Conservation (phyloP, 2,888 invertebrate species). For the Agrotis puta region DNA sequence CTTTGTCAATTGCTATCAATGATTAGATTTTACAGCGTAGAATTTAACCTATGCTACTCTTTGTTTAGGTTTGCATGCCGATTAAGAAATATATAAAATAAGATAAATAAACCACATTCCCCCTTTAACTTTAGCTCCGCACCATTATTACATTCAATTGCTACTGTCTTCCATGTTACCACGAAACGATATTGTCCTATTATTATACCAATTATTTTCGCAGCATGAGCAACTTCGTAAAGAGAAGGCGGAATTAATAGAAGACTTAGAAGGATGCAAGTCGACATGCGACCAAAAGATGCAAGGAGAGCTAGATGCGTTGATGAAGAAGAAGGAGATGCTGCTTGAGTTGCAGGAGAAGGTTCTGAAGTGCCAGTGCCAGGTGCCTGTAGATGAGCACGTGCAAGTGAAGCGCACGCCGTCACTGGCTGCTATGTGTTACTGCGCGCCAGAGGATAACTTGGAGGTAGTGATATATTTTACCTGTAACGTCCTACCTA, state of each 20-base stretch:
- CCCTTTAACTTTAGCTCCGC: too few relatives aligned
- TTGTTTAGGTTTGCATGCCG: too few relatives aligned
- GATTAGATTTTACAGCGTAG: too few relatives aligned
- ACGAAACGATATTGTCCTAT: neutral
- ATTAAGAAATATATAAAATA: too few relatives aligned
- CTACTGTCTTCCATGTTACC: too few relatives aligned
- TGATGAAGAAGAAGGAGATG: constrained; percentile 74
- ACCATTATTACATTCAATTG: too few relatives aligned
- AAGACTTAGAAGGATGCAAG: constrained; percentile 82
- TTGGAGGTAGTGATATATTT: constrained; percentile 68
- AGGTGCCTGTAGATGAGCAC: constrained; percentile 76
- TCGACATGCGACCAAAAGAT: constrained; percentile 75
- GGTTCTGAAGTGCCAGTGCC: constrained; percentile 82
- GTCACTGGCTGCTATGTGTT: constrained; percentile 83
- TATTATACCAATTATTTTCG: neutral
- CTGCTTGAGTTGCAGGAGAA: constrained; percentile 73
- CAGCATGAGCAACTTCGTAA: constrained; percentile 77
- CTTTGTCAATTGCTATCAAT: too few relatives aligned
- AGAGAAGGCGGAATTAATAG: constrained; percentile 76
- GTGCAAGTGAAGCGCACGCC: constrained; percentile 84
- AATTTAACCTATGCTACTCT: too few relatives aligned
- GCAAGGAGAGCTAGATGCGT: constrained; percentile 72
- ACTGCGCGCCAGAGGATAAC: constrained; percentile 79
- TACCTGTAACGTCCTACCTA: too few relatives aligned
- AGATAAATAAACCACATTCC: too few relatives aligned